A percentile compares a stretch with the other conserved stretches of the same genome.
Evolutionary conservation across 2,888 invertebrate genomes (phyloP).

Genomic region (Eulithis testata): DNA sequence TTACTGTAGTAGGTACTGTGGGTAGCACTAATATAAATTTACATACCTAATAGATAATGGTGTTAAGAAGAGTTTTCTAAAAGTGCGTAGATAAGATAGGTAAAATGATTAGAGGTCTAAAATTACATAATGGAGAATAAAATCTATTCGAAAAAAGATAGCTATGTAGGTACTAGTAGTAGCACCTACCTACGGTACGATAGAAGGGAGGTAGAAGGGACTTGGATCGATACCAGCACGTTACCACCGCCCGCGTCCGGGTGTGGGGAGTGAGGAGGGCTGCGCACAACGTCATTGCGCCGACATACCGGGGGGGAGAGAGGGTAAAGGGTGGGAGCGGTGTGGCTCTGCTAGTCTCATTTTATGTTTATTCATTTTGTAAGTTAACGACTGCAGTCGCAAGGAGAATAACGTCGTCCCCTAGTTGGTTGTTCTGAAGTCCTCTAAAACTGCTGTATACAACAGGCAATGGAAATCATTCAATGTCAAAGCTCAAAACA

Average conservation of each 20-base stretch:
- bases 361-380: slow-evolving; percentile 47
- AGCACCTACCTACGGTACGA: slow-evolving; percentile 4
- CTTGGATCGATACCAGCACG: slow-evolving; percentile 65
- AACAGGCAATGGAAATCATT: slow-evolving; percentile 38
- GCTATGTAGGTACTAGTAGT: slow-evolving; percentile 21
- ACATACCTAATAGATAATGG: neutral
- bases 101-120: neutral
- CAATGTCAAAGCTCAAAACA: slow-evolving; percentile 39
- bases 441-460: slow-evolving; percentile 10
- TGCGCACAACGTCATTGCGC: slow-evolving; percentile 69
- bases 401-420: slow-evolving; percentile 28
- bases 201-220: slow-evolving; percentile 46
- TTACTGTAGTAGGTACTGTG: too few relatives aligned
- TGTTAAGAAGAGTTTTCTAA: neutral
- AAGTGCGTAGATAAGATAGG: neutral
- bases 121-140: slow-evolving; percentile 8
- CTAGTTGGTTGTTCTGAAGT: slow-evolving; percentile 10
- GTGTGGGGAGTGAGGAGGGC: slow-evolving; percentile 54
- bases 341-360: slow-evolving; percentile 37
- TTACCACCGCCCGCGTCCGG: slow-evolving; percentile 43
- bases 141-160: slow-evolving; percentile 29
- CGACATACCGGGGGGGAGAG: slow-evolving; percentile 50
- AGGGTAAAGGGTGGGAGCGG: slow-evolving; percentile 31
- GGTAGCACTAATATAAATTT: too few relatives aligned
- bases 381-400: slow-evolving; percentile 40